Conservation (phyloP, 2,113 vertebrate genomes). For the Sebastes schlegelii region DNA sequence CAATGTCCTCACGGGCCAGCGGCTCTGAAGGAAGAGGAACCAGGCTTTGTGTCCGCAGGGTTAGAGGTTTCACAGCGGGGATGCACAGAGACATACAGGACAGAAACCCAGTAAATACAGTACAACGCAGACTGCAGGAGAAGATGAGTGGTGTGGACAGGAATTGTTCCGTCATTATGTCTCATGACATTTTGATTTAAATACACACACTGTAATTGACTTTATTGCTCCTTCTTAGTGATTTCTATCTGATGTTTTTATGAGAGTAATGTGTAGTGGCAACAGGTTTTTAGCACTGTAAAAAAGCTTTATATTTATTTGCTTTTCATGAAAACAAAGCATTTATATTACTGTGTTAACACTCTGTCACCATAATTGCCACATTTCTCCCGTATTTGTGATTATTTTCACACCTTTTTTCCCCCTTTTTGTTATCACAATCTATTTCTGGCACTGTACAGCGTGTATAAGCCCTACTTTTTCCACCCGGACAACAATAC, state of each 20-base stretch:
- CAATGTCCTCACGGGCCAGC: constrained; percentile 62
- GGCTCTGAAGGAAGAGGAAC: constrained; percentile 47
- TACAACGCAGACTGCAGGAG: background rate
- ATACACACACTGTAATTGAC: background rate
- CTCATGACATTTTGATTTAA: background rate
- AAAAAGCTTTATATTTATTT: background rate
- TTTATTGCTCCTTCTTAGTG: background rate
- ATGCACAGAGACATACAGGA: background rate
- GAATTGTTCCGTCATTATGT: background rate
- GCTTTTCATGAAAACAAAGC: background rate
- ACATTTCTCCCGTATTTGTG: no score
- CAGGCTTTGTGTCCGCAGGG: constrained; percentile 23
- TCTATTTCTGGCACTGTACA: no score
- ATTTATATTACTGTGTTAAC: background rate
- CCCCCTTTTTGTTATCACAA: no score
- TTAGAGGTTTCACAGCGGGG: constrained; percentile 37
- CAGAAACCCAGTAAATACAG: constrained; percentile 2
- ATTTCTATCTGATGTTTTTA: background rate
- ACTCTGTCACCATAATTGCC: background rate
- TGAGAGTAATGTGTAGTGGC: background rate
- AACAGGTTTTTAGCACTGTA: background rate
- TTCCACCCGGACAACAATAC: no score
- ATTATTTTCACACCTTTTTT: no score
- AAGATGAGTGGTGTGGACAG: constrained; percentile 6
- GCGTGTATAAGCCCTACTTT: no score